Conservation (phyloP, 2,888 invertebrate species). For the Drosophila nr. perissopoda region DNA sequence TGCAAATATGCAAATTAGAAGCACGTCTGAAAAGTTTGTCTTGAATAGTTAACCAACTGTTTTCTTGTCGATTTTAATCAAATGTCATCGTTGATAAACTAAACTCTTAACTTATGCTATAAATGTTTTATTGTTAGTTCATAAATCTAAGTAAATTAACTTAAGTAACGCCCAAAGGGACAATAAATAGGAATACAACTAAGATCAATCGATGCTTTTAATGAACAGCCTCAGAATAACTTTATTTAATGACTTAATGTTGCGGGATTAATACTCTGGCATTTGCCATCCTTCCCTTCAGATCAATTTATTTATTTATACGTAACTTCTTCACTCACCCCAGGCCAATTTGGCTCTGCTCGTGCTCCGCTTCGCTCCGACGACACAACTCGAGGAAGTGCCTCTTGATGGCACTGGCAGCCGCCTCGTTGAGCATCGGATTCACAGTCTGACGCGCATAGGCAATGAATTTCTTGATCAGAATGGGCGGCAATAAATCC, state of each 20-base stretch:
- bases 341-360: slow-evolving; percentile 93
- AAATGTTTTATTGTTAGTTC: slow-evolving; percentile 4
- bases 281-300: background rate
- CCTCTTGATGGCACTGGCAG: slow-evolving; percentile 89
- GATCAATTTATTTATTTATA: background rate
- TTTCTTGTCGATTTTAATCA: slow-evolving; percentile 2
- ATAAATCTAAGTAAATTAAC: slow-evolving; percentile 39
- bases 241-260: background rate
- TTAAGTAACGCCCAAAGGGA: slow-evolving; percentile 13
- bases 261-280: background rate
- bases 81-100: slow-evolving; percentile 2
- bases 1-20: background rate
- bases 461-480: slow-evolving; percentile 95
- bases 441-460: slow-evolving; percentile 95
- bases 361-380: slow-evolving; percentile 73
- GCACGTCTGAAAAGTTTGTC: background rate
- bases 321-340: slow-evolving; percentile 67
- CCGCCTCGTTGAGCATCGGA: slow-evolving; percentile 90
- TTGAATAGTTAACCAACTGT: background rate
- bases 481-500: slow-evolving; percentile 90
- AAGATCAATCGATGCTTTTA: background rate
- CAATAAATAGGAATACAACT: background rate
- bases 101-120: slow-evolving; percentile 25
- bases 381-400: slow-evolving; percentile 93
- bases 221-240: background rate